Base-by-base conservation (phyloP, 2,888 invertebrate species). In the Drosophila incognita region DNA sequence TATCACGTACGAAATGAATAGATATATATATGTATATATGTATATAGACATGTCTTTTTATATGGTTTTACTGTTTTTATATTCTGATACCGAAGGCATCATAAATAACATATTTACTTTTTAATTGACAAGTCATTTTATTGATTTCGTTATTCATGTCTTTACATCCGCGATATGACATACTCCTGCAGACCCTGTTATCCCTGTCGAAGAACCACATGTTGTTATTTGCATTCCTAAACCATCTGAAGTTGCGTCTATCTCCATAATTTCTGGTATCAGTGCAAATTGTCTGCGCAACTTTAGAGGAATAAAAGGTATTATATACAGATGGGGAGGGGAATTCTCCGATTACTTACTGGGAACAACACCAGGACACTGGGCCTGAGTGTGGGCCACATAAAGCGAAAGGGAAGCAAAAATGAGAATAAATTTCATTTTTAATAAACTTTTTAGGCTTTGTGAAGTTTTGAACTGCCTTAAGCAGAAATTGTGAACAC, bases 131-230 rank as follows among this genome's bases (percentile, higher is more conserved):
- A 21, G 21, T 21, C 13, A 46, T 46, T 46, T 11, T 21, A 13
- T 46, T 13, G 13, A 46, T 13, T 46, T 46, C 13, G 13, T 0
- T 13, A 46, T 13, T 46, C 7, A 46, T 21, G 21, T 46, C 2
- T 4, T 46, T 46, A 15, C 46, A 21, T 46, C 21, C 21, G 46
- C 21, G 13, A 46, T 21, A 46, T 0, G 21, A 46, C 46, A 46
- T 21, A 13, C 7, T 6, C 7, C 13, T 21, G 21, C 42, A 46
- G n/a, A 48, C 18, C 2, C 49, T 8, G 18, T 13, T 13, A 1
- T 11, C 33, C 2, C 6, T 35, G n/a, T 60, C 35, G 36, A 11
- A 56, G 13, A 11, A 69, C 35, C 40, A 69, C 69, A 69, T 69
- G 2, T 42, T 21, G 42, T 10, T 6, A 18, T 54, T 42, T 21